Conservation (phyloP, 2,113 vertebrate species). For the Agapornis roseicollis region DNA sequence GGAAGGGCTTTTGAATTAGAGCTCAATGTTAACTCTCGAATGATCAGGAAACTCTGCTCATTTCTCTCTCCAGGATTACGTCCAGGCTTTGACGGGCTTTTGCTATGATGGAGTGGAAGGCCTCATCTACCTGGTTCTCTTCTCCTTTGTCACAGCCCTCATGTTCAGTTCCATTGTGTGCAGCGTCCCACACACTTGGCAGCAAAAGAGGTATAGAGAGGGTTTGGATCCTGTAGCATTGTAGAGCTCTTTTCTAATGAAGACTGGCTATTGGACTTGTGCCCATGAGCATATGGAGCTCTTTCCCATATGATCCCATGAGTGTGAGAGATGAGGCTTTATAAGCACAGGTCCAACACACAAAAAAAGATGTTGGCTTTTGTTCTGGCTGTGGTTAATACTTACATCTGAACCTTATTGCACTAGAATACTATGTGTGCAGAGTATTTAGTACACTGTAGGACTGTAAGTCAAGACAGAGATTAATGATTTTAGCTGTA, state of each 20-base stretch:
- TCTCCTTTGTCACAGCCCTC: constrained; percentile 95
- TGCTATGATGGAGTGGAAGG: constrained; percentile 97
- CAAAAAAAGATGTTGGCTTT: neutral
- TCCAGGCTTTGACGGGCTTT: constrained; percentile 91
- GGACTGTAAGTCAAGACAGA: neutral
- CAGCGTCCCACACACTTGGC: constrained; percentile 95
- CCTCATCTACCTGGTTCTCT: constrained; percentile 95
- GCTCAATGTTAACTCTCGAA: neutral
- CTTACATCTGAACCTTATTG: constrained; percentile 13
- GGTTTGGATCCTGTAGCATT: neutral
- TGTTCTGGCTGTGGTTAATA: constrained; percentile 1
- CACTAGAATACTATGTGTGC: neutral
- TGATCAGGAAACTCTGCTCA: neutral
- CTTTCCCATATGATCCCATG: constrained; percentile 16
- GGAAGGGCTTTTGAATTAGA: neutral
- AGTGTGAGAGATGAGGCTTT: neutral
- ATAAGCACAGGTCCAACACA: neutral
- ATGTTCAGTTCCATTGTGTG: constrained; percentile 98
- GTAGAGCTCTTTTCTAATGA: neutral
- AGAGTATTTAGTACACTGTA: neutral
- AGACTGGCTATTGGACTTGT: constrained; percentile 25
- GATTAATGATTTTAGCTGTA: constrained; percentile 13
- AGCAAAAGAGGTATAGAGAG: constrained; percentile 84
- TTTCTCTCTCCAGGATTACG: constrained; percentile 83
- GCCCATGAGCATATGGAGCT: constrained; percentile 46